These are phyloP conservation scores for Eremobia ochroleuca DNA, from an alignment of 2,888 invertebrate genomes.

Conservation along the genomic window DNA sequence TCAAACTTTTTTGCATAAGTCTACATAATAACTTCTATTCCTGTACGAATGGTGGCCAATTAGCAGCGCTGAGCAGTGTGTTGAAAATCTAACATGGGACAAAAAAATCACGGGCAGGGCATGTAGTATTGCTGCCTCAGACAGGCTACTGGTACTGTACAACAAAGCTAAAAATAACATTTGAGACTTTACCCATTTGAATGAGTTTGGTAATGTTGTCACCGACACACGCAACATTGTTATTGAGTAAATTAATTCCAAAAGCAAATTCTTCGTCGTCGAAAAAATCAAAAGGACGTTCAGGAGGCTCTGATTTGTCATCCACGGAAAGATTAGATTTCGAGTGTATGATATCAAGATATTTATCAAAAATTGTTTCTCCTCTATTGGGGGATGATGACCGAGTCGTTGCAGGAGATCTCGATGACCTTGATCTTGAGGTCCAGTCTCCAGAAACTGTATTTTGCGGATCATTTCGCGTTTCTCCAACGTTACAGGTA, in stretches of 20 bases:
- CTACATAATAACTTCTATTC: neutral
- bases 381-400: conserved; percentile 75
- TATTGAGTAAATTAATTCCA: conserved; percentile 85
- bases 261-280: conserved; percentile 88
- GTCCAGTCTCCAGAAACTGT: conserved; percentile 56
- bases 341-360: conserved; percentile 82
- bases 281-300: conserved; percentile 85
- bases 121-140: neutral
- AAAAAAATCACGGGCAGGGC: neutral
- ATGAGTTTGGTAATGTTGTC: conserved; percentile 85
- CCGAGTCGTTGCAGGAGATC: conserved; percentile 72
- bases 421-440: conserved; percentile 49
- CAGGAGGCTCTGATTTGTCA: conserved; percentile 77
- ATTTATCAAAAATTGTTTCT: conserved; percentile 82
- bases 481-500: conserved; percentile 64
- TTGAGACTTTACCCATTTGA: conserved; percentile 81
- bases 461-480: conserved; percentile 37
- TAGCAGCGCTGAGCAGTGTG: no score
- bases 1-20: neutral
- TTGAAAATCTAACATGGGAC: neutral
- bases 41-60: neutral
- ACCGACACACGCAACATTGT: conserved; percentile 88
- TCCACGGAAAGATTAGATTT: conserved; percentile 79
- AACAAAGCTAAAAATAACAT: neutral
- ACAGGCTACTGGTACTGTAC: neutral